phyloP scores from a whole-genome alignment of 2,888 invertebrate species.

The Abrostola tripartita region DNA sequence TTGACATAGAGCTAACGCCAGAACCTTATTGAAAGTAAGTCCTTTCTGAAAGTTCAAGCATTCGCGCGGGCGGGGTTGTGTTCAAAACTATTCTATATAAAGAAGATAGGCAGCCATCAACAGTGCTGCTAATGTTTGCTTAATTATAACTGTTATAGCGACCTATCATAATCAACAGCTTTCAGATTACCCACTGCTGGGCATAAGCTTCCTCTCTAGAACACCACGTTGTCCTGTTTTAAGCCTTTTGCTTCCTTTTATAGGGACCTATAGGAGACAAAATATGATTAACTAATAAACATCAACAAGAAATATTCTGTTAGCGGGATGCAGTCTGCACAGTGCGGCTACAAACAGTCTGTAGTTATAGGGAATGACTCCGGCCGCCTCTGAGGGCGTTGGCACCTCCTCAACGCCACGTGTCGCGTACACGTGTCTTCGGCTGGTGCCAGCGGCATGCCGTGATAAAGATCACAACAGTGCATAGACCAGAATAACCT shows the following conservation, averaged over 20 bases:
- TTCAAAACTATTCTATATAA: no score
- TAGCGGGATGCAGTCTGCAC: conserved; percentile 6
- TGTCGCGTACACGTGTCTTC: conserved; percentile 31
- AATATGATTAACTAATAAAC: not conserved
- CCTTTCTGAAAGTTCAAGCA: no score
- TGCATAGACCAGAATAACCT: conserved; percentile 45
- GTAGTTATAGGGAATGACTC: conserved; percentile 33
- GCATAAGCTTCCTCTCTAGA: no score
- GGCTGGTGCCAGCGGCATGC: conserved; percentile 33
- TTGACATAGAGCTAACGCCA: no score
- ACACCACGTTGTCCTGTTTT: no score
- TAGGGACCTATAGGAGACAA: not conserved
- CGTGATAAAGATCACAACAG: conserved; percentile 50
- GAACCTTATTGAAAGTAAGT: no score
- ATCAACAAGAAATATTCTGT: not conserved
- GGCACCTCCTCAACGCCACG: conserved; percentile 34
- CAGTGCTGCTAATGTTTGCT: no score
- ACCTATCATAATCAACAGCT: no score
- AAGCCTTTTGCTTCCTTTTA: not conserved
- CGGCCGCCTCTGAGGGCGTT: conserved; percentile 20
- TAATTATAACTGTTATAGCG: no score
- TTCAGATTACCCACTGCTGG: no score
- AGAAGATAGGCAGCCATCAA: no score
- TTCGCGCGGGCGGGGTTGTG: no score
- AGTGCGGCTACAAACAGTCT: conserved; percentile 41